These are phyloP conservation scores for Amazona guildingii DNA, from an alignment of 2,113 vertebrate genomes.

Conservation along the genomic window DNA sequence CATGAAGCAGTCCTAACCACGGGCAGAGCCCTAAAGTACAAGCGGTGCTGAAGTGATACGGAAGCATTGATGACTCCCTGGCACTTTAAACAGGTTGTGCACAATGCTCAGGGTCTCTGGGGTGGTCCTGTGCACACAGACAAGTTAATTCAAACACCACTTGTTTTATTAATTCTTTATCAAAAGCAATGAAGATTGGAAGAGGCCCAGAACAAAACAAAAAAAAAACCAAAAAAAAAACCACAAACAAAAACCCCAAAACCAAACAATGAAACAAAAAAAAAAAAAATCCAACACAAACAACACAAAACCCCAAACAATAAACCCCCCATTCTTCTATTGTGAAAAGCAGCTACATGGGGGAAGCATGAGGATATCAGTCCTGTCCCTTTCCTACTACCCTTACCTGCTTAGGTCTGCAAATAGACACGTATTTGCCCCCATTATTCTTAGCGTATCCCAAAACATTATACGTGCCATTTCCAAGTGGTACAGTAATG, in stretches of 20 bases:
- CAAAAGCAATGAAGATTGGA: not conserved
- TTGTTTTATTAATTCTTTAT: not conserved
- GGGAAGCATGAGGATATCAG: not conserved
- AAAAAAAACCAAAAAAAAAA: not conserved
- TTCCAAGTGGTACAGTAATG: not conserved
- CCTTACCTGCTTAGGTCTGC: not conserved
- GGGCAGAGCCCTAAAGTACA: not conserved
- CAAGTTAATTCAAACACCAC: not conserved
- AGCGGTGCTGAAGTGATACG: fast-evolving
- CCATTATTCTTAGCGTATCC: not conserved
- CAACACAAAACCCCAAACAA: not conserved
- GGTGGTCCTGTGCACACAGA: not conserved
- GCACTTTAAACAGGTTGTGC: fast-evolving
- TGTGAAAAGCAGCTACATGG: fast-evolving
- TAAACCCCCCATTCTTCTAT: not conserved
- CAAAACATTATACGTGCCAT: not conserved
- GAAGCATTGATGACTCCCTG: not conserved
- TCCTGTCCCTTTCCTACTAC: not conserved
- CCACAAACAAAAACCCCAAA: not conserved
- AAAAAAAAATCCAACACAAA: not conserved
- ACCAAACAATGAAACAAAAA: not conserved
- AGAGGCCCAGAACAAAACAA: not conserved
- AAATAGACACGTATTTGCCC: fast-evolving
- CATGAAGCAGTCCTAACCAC: not conserved
- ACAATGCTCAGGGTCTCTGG: not conserved